Evolutionary conservation across 2,888 invertebrate species (phyloP).

Genomic region (Melolontha melolontha): DNA sequence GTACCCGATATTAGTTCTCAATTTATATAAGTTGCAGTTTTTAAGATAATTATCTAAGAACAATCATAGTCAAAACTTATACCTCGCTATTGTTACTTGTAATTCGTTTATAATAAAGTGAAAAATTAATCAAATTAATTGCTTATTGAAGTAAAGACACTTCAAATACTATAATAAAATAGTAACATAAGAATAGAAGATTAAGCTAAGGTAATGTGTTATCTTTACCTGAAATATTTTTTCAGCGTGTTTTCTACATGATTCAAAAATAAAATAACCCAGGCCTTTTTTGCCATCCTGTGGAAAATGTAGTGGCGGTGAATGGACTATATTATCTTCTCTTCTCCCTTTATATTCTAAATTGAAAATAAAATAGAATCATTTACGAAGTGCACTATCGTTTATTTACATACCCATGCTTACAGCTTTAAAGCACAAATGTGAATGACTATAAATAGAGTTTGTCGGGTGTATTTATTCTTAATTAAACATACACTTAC

Average conservation of each 20-base stretch:
- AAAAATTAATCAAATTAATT: too few species aligned
- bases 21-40: too few species aligned
- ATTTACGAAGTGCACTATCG: not conserved
- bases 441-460: not conserved
- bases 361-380: not conserved
- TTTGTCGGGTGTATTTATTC: not conserved
- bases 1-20: too few species aligned
- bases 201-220: not conserved
- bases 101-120: too few species aligned
- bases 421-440: not conserved
- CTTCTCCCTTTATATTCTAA: constrained; percentile 9
- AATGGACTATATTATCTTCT: constrained; percentile 31
- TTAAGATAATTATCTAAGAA: too few species aligned
- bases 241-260: constrained; percentile 34
- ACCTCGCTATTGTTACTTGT: too few species aligned
- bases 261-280: constrained; percentile 43
- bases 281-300: constrained; percentile 35
- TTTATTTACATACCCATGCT: constrained; percentile 12
- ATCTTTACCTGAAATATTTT: constrained; percentile 44
- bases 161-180: too few species aligned
- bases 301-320: constrained; percentile 8
- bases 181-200: not conserved
- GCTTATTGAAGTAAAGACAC: too few species aligned
- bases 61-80: too few species aligned
- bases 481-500: too few species aligned